Conservation (phyloP, 2,113 vertebrate species). For the Bambusicola thoracicus region DNA sequence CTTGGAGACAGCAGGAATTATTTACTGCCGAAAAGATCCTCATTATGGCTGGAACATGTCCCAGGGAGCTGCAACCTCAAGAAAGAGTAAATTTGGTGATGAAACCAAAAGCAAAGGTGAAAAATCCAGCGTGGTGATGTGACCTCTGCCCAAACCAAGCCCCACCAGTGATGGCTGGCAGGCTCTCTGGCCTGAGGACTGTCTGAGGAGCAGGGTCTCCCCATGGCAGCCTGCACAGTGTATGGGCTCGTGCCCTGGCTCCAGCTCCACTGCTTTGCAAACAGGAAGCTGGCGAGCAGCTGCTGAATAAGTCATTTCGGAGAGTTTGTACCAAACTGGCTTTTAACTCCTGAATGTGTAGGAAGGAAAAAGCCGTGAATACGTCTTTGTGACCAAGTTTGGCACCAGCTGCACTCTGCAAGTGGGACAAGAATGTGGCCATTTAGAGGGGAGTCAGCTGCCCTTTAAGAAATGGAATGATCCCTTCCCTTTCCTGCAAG, state of each 20-base stretch:
- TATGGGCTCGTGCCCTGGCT: not conserved
- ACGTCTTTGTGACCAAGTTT: slow-evolving; percentile 69
- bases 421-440: slow-evolving; percentile 73
- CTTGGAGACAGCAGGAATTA: slow-evolving; percentile 35
- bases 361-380: slow-evolving; percentile 74
- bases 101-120: slow-evolving; percentile 48
- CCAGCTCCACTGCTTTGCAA: not conserved
- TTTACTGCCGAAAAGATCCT: slow-evolving; percentile 48
- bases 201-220: not conserved
- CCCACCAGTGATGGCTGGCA: not conserved
- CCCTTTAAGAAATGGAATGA: slow-evolving; percentile 69
- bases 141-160: not conserved
- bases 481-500: slow-evolving; percentile 63
- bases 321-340: slow-evolving; percentile 66
- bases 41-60: slow-evolving; percentile 48
- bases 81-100: slow-evolving; percentile 40
- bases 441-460: slow-evolving; percentile 73
- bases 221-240: accelerated
- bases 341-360: slow-evolving; percentile 71
- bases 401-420: slow-evolving; percentile 31
- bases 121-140: not conserved
- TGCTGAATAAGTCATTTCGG: slow-evolving; percentile 70
- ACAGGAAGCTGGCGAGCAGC: slow-evolving; percentile 61
- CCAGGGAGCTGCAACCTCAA: slow-evolving; percentile 10
- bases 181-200: not conserved